phyloP scores from a whole-genome alignment of 2,797 vertebrate species.

The Lerista edwardsae region DNA sequence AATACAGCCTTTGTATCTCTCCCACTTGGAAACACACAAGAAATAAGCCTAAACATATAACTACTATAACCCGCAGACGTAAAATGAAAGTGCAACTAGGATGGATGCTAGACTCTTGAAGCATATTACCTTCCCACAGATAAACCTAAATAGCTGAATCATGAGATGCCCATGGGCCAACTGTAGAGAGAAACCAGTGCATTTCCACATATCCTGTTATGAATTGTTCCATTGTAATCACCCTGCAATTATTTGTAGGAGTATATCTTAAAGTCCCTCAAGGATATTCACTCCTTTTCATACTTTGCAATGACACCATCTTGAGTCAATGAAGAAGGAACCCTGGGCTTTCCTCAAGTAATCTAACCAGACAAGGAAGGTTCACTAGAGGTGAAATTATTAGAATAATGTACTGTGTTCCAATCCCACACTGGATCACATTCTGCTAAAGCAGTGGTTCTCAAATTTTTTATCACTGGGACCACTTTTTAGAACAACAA shows the following conservation, averaged over 20 bases:
- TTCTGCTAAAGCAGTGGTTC: too few relatives aligned
- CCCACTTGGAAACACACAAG: not conserved
- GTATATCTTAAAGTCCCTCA: conserved; percentile 51
- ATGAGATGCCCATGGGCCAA: not conserved
- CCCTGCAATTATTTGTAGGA: conserved; percentile 63
- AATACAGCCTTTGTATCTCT: not conserved
- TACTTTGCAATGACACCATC: conserved; percentile 26
- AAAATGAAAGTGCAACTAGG: conserved; percentile 21
- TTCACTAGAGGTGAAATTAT: not conserved
- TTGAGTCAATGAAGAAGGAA: conserved; percentile 9
- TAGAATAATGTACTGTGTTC: not conserved
- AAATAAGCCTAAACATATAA: not conserved
- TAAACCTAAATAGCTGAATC: not conserved
- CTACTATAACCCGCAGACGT: conserved; percentile 20
- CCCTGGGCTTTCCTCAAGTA: not conserved
- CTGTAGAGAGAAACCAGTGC: conserved; percentile 35
- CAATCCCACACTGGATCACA: not conserved
- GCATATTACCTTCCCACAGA: conserved; percentile 41
- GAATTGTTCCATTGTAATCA: conserved; percentile 52
- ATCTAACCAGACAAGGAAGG: not conserved
- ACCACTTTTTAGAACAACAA: too few relatives aligned
- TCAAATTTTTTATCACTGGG: too few relatives aligned
- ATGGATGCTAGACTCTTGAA: conserved; percentile 5
- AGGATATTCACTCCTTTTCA: conserved; percentile 46
- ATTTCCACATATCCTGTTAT: conserved; percentile 71